These are phyloP conservation scores for Pseudopodoces humilis DNA, from an alignment of 2,113 vertebrate species.

Conservation along the genomic window DNA sequence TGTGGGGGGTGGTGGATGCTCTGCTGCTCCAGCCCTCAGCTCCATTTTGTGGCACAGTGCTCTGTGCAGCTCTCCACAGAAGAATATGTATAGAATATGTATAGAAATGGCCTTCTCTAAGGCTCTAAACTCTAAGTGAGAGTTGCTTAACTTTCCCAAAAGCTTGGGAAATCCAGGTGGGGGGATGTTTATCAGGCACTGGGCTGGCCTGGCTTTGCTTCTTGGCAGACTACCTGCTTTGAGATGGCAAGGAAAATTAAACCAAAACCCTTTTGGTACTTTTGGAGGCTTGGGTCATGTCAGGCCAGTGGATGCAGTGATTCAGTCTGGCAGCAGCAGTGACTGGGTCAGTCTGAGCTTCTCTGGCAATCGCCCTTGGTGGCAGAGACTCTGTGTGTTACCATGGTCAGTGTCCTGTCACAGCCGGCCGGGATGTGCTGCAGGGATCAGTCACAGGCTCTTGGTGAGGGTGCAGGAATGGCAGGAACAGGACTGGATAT, in stretches of 20 bases:
- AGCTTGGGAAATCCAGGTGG: constrained; percentile 19
- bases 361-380: background rate
- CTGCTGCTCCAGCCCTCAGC: background rate
- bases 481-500: background rate
- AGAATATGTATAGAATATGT: background rate
- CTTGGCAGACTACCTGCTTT: constrained; percentile 24
- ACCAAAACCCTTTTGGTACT: background rate
- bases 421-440: background rate
- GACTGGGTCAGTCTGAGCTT: background rate
- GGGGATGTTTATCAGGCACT: constrained; percentile 24
- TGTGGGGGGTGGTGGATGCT: background rate
- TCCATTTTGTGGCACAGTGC: background rate
- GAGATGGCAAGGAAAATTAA: background rate
- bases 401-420: background rate
- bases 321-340: background rate
- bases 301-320: background rate
- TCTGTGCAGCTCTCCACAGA: background rate
- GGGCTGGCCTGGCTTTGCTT: constrained; percentile 3
- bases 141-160: constrained; percentile 37
- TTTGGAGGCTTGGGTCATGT: background rate
- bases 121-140: background rate
- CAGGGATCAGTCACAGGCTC: background rate
- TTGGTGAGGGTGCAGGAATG: background rate
- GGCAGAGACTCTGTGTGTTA: background rate
- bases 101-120: background rate